Evolutionary conservation across 2,888 invertebrate species (phyloP).

Genomic region (Amphipoea oculea): DNA sequence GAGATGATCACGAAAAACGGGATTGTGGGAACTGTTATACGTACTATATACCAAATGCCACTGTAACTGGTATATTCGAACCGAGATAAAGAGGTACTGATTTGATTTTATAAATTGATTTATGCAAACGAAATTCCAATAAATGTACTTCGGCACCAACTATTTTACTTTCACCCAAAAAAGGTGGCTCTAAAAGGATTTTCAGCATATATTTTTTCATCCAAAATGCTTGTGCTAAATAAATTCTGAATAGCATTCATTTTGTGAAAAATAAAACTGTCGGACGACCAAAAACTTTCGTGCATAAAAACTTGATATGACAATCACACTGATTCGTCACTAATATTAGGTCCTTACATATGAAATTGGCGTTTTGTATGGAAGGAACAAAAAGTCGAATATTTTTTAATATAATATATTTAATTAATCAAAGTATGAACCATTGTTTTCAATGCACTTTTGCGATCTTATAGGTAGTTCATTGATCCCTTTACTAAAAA

Average conservation of each 20-base stretch:
- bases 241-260: background rate
- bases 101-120: conserved; percentile 6
- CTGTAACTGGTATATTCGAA: background rate
- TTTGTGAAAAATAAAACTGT: conserved; percentile 1
- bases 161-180: conserved; percentile 24
- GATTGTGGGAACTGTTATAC: conserved; percentile 22
- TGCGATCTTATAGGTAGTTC: no score
- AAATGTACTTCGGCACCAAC: conserved; percentile 9
- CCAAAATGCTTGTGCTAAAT: conserved; percentile 17
- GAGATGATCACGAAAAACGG: conserved; percentile 31
- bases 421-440: no score
- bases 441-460: no score
- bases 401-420: no score
- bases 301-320: conserved; percentile 7
- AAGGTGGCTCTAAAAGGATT: background rate
- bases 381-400: no score
- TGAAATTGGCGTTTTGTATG: no score
- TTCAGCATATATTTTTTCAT: conserved; percentile 1
- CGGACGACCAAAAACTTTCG: background rate
- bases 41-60: background rate
- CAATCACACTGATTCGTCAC: conserved; percentile 1
- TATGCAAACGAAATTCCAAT: background rate
- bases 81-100: background rate
- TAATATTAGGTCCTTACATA: no score
- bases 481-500: no score